Evolutionary conservation across 1,140 invertebrate species (phyloP).

Genomic region (Thaumetopoea pityocampa): DNA sequence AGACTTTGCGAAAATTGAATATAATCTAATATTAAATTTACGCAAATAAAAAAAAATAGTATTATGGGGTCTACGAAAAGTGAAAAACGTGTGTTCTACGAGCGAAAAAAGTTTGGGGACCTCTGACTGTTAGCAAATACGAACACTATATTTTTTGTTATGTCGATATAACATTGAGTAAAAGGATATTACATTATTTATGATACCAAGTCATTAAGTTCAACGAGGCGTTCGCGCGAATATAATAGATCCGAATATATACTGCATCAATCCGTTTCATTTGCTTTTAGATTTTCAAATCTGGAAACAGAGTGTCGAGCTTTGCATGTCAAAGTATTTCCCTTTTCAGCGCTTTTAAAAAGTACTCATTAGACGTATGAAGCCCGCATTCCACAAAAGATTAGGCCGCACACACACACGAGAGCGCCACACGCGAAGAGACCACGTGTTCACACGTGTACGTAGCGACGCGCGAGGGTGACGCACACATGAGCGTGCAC

Average conservation of each 20-base stretch:
- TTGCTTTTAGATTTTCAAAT: constrained; percentile 21
- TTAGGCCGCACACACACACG: constrained; percentile 47
- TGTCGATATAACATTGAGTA: no score
- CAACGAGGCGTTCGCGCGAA: no score
- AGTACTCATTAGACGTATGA: constrained; percentile 66
- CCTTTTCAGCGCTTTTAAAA: constrained; percentile 64
- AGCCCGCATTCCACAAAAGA: constrained; percentile 69
- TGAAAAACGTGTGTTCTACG: no score
- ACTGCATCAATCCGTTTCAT: constrained; percentile 13
- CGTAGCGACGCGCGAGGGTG: background rate
- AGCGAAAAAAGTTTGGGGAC: no score
- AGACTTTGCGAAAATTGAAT: no score
- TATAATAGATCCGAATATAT: background rate
- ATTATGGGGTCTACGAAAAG: no score
- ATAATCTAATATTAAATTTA: no score
- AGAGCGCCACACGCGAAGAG: constrained; percentile 8
- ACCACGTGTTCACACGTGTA: background rate
- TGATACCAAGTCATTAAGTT: no score
- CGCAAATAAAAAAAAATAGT: no score
- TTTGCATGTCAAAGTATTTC: constrained; percentile 41
- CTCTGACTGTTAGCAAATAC: no score
- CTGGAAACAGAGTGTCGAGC: constrained; percentile 20
- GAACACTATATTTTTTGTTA: no score
- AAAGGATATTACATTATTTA: constrained; percentile 3
- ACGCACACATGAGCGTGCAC: constrained; percentile 4